A percentile compares a stretch with the other conserved stretches of the same genome.
phyloP scores from a whole-genome alignment of 2,113 vertebrate genomes.

The Prunella himalayana region DNA sequence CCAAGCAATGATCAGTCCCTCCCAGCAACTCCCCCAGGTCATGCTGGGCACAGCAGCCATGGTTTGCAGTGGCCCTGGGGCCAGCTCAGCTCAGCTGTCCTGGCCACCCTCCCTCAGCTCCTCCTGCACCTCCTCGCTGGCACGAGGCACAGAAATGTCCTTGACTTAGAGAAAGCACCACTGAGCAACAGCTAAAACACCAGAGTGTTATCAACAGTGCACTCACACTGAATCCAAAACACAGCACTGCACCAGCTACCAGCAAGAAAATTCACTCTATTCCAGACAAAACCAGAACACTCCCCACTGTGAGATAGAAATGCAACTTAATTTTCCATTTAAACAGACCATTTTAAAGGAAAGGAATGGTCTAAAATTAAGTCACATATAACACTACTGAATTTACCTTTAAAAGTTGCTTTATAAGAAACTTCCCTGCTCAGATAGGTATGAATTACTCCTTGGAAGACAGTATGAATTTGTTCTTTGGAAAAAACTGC shows the following conservation, averaged over 20 bases:
- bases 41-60: background rate
- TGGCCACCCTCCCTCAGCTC: background rate
- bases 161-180: background rate
- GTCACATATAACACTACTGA: background rate
- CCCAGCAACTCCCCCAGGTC: fast-evolving
- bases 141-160: background rate
- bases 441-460: background rate
- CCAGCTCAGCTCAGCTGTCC: background rate
- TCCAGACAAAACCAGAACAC: background rate
- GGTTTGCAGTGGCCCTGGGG: background rate
- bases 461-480: background rate
- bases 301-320: background rate
- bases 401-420: background rate
- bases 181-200: background rate
- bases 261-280: background rate
- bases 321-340: background rate
- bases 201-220: background rate
- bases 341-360: background rate
- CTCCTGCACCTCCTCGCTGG: background rate
- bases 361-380: background rate
- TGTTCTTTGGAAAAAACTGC: background rate
- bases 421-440: background rate
- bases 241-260: background rate
- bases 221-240: background rate
- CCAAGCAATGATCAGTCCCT: fast-evolving